Base-by-base conservation (phyloP, 2,113 vertebrate species). In the Hippocampus zosterae region DNA sequence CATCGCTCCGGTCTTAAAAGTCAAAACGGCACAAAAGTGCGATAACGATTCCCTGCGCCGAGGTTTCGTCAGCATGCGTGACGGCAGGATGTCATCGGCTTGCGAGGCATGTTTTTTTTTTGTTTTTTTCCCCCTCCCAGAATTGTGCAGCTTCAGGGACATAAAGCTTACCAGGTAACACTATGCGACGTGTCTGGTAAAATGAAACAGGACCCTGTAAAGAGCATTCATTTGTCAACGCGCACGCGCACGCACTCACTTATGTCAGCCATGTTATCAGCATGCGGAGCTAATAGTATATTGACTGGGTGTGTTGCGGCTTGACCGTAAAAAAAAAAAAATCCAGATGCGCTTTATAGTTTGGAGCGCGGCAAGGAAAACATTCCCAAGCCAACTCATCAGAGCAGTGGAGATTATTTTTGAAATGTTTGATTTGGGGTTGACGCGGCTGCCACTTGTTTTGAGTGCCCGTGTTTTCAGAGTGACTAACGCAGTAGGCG, bases 191-290 rank as follows among this genome's bases (percentile, higher is more conserved):
- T 46, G 33, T 37, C 33, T 37, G 33, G 48, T 50, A 50, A 50
- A 50, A 50, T 18, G 48, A 50, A 48, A 67, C 80, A 71, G 60
- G 75, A 69, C 79, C 71, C 79, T 73, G 74, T 81, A 74, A 77
- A 81, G 77, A 81, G 77, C 59, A 66, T 78, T 83, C 79, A 79
- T 84, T 74, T 75, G 75, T 79, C 79, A 81, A 73, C 25, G 53
- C 75, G 52, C 79, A 82, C 65, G 41, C 11, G 41, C 11, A 12
- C 41, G 4, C 11, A 13, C 42, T 44, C 10, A 44, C 42, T 8
- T 8, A 77, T 83, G 84, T 81, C 85, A 42, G 74, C 82, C 85
- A 83, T 77, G 69, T 77, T 79, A 81, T 82, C 81, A 16, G 41
- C 23, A 27, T 60, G 25, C 10, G 12, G 55, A 25, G 33, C 73